Evolutionary conservation across 2,888 invertebrate genomes (phyloP), one percentile per base, ranked within the genome.

Genomic region (Cosmopolites sordidus): DNA sequence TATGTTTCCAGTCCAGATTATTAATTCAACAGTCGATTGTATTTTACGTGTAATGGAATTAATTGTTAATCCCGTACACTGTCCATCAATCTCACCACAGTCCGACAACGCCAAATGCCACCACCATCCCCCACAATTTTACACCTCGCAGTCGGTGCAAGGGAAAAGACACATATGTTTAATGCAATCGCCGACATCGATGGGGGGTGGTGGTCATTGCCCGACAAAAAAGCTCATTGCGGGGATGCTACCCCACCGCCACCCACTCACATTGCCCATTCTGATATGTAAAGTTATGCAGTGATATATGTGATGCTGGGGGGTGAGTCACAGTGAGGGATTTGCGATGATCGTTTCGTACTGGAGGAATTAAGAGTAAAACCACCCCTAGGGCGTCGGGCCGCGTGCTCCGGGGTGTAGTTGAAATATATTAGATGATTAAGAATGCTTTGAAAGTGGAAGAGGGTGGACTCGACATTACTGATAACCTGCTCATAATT

Each of bases 81-180:
- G 22, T 22, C 22, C 12, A 12, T 33, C 33, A 33, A 33, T 33
- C 33, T 11, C 5, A 33, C 33, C 33, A 11, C n/a, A 33, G 33
- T 33, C 33, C 33, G 33, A 4, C 33, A 12, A 11, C 33, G 33
- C 33, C 11, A 33, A 33, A 33, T 22, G 22, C 33, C 33, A n/a
- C 33, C 33, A 33, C 33, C 33, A 11, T 12, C 33, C 33, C 4
- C 17, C 40, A 8, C 40, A 40, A 40, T 40, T 16, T 40, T 16
- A 40, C 40, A 16, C 40, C 15, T 40, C 40, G 40, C 30, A 40
- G 22, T 18, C 16, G 45, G 43, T 43, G 15, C 43, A 52, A 42
- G 61, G 64, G 66, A 65, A 69, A 67, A 67, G 65, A 66, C 69
- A 67, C 69, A 69, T 68, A 69, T 68, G 68, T 63, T 69, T 67